These are phyloP conservation scores for Busseola fusca DNA, from an alignment of 2,888 invertebrate genomes.

Conservation along the genomic window DNA sequence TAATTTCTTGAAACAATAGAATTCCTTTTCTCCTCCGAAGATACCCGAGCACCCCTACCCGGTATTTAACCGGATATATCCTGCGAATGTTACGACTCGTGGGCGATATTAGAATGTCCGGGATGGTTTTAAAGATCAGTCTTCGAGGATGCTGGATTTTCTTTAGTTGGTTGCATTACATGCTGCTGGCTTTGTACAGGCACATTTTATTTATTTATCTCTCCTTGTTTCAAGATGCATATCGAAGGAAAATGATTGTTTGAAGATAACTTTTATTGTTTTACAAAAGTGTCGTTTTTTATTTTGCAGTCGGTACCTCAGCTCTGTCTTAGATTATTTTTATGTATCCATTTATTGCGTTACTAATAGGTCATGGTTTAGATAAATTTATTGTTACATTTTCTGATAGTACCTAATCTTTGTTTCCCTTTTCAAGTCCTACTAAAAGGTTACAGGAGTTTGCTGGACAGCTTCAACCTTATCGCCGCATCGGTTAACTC, in stretches of 20 bases:
- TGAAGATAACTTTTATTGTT: neutral
- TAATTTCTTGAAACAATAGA: conserved; percentile 56
- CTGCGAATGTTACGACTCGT: conserved; percentile 60
- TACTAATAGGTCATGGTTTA: conserved; percentile 5
- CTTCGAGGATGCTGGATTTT: conserved; percentile 47
- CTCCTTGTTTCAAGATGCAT: conserved; percentile 30
- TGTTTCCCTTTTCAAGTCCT: neutral
- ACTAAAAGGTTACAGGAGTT: neutral
- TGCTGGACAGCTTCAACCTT: neutral
- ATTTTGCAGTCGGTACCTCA: neutral
- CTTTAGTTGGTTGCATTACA: conserved; percentile 52
- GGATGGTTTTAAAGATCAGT: conserved; percentile 58
- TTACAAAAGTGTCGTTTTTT: neutral
- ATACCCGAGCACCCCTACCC: conserved; percentile 62
- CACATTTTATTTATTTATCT: conserved; percentile 30
- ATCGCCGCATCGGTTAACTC: neutral
- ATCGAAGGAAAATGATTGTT: conserved; percentile 18
- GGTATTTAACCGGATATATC: conserved; percentile 74
- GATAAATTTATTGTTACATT: neutral
- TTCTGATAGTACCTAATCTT: neutral
- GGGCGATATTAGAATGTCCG: conserved; percentile 74
- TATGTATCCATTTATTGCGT: conserved; percentile 8
- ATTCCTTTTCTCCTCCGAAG: conserved; percentile 43
- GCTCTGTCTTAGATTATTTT: neutral
- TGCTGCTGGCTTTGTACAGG: conserved; percentile 31